Evolutionary conservation across 2,797 vertebrate genomes (phyloP), one percentile per base, ranked within the genome.

Genomic region (Alca torda): DNA sequence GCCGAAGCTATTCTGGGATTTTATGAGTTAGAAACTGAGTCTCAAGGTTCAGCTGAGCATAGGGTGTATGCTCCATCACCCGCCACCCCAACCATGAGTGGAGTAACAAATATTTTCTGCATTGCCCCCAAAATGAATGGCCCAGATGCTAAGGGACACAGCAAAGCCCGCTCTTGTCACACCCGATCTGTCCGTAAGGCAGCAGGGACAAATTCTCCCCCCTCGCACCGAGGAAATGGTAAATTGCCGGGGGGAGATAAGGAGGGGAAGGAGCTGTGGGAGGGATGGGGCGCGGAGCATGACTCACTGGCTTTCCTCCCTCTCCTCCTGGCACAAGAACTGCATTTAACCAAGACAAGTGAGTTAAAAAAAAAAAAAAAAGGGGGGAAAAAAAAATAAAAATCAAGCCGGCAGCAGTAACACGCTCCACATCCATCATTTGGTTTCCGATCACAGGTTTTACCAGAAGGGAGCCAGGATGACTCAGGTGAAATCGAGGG

Each of bases 251-350:
- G 17, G 37, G 48, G 43, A 88, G 91, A 95, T 75, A 83, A 90
- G 77, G 77, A 89, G 26, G 75, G 67, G 67, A 88, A 48, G 65
- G 83, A 91, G 91, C 37, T 84, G 82, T 59, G 5, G 10, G 63
- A 89, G 50, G 73, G 37, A 31, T 26, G n/a, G 74, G 65, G 46
- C 4, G 5, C 2, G 7, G 56, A 78, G 48, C 28, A 26, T 90
- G 94, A 96, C 76, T 96, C 95, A 95, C 46, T 89, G 91, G 50
- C 86, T 95, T 84, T 84, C 67, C 57, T 87, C 87, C 20, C 0
- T 39, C 78, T 68, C 57, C 78, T 74, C 69, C 72, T 65, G 72
- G 48, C 43, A 39, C 28, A 37, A 87, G 68, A 56, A 54, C 85
- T 89, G 24, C 54, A 4, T 76, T 89, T 37, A 93, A 82, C 87